These are phyloP conservation scores for Thalassophryne amazonica DNA, from an alignment of 2,797 vertebrate species.

Conservation along the genomic window DNA sequence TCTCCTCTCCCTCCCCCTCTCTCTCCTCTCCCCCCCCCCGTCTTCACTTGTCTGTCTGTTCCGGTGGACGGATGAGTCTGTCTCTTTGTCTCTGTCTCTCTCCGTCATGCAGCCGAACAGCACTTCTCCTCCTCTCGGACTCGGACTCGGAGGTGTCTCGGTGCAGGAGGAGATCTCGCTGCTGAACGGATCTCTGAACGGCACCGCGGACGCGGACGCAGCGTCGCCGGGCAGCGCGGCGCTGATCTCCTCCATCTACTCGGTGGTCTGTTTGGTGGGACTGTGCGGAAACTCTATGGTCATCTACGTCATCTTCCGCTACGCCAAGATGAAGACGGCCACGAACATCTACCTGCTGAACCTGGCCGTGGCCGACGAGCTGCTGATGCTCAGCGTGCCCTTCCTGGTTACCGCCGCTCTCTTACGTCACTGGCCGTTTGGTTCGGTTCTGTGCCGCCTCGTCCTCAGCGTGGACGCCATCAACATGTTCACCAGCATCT, in stretches of 20 bases:
- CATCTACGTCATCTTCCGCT: conserved; percentile 89
- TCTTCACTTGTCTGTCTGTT: too few species aligned
- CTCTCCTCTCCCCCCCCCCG: too few species aligned
- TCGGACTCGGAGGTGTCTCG: too few species aligned
- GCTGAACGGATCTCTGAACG: neutral
- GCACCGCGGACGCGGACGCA: too few species aligned
- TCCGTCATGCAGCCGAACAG: too few species aligned
- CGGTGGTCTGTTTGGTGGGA: conserved; percentile 88
- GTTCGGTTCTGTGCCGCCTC: conserved; percentile 85
- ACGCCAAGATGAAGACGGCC: conserved; percentile 92
- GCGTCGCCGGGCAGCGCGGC: conserved; percentile 81
- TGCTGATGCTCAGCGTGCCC: conserved; percentile 92
- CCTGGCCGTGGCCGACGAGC: conserved; percentile 88
- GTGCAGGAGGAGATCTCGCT: too few species aligned
- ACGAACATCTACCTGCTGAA: conserved; percentile 92
- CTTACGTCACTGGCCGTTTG: conserved; percentile 90
- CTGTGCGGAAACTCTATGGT: conserved; percentile 91
- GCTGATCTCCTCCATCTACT: conserved; percentile 91
- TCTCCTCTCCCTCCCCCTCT: too few species aligned
- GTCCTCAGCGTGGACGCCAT: conserved; percentile 90
- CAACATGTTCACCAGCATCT: conserved; percentile 94
- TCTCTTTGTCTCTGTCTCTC: too few species aligned
- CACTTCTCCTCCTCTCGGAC: too few species aligned
- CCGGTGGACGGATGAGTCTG: too few species aligned
- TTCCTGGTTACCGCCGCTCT: conserved; percentile 88